Evolutionary conservation across 2,797 vertebrate genomes (phyloP).

Genomic region (Falco naumanni): DNA sequence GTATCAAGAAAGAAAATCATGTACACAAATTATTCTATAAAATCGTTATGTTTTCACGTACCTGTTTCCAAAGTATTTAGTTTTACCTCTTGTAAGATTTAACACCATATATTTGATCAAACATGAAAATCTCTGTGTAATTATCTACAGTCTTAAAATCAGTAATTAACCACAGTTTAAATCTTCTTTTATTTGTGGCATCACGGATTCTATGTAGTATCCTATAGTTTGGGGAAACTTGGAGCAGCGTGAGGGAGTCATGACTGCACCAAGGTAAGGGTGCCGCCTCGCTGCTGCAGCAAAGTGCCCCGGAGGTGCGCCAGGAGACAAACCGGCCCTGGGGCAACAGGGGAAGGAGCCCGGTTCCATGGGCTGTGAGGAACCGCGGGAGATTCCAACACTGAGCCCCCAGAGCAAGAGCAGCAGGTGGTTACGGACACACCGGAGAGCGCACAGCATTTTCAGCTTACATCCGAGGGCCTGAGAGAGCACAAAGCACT

Average conservation of each 20-base stretch:
- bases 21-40: neutral
- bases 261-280: neutral
- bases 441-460: neutral
- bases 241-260: neutral
- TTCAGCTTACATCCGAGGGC: neutral
- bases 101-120: neutral
- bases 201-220: too few species aligned
- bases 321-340: neutral
- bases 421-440: neutral
- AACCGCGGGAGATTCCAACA: neutral
- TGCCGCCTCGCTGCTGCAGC: conserved; percentile 16
- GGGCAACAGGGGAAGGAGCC: neutral
- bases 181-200: neutral
- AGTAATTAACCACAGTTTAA: neutral
- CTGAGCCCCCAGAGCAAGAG: neutral
- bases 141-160: neutral
- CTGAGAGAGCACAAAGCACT: neutral
- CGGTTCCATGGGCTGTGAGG: neutral
- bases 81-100: neutral
- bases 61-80: neutral
- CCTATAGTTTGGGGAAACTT: neutral
- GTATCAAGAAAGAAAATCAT: neutral
- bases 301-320: neutral
- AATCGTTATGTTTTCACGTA: neutral
- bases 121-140: neutral